Evolutionary conservation across 2,113 vertebrate species (phyloP).

Genomic region (Coptodon bakossiorum): DNA sequence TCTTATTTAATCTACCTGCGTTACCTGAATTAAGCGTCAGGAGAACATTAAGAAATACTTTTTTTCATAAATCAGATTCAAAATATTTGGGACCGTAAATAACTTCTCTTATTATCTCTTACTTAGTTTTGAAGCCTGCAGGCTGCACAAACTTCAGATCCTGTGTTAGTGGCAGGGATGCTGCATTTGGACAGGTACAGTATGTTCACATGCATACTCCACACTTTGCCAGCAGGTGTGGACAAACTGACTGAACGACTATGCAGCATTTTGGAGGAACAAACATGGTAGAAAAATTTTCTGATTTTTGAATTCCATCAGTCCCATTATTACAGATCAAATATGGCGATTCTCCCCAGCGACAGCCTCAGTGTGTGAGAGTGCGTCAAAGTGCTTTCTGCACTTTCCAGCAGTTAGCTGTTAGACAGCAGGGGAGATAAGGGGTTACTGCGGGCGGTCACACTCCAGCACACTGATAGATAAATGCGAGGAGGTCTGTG

Average conservation of each 20-base stretch:
- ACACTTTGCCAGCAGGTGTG: background rate
- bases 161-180: background rate
- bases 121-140: rapidly evolving
- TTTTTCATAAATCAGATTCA: background rate
- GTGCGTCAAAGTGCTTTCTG: background rate
- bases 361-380: background rate
- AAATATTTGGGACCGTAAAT: background rate
- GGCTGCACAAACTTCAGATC: background rate
- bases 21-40: background rate
- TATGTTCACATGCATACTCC: background rate
- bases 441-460: background rate
- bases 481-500: background rate
- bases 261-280: background rate
- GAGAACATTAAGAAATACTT: background rate
- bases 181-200: background rate
- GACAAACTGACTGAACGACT: background rate
- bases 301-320: background rate
- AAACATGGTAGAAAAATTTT: background rate
- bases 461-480: background rate
- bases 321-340: background rate
- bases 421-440: background rate
- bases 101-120: background rate
- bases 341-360: background rate
- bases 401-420: background rate
- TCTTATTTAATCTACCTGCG: background rate